Base-by-base conservation (phyloP, 1,140 invertebrate species). In the Drosophila santomea region DNA sequence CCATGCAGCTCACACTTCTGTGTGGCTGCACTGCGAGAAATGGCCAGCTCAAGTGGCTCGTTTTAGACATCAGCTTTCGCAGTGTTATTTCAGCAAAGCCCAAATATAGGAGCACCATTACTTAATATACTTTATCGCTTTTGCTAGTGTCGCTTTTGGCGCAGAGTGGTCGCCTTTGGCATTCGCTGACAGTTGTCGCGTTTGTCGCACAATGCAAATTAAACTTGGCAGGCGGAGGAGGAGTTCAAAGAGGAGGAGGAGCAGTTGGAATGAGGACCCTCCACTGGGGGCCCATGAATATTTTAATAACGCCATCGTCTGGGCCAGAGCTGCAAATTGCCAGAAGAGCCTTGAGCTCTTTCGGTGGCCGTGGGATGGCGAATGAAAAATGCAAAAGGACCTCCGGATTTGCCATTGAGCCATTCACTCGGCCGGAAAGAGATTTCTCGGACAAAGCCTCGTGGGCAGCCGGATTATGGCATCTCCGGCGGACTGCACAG, bases 201-300 rank as follows among this genome's bases (percentile, higher is more conserved):
- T 84, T 84, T 86, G 83, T 89, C 84, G 83, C 83, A 88, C 79
- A 75, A 86, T 52, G 88, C 88, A 88, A 88, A 86, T 86, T 86
- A 64, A 88, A 76, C 75, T 79, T 78, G 79, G 55, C 83, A 72
- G 48, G 35, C 20, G 32, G 57, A 56, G 39, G 38, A 56, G 39
- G 15, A 43, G 32, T 10, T 32, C 44, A 20, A 2, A 2, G 20
- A 20, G 20, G 25, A 5, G 15, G 38, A 23, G 45, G 36, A 36
- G 12, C 45, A 23, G n/a, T 36, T 35, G 32, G 48, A 51, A 51
- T 51, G 58, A 54, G 28, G 43, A 50, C 51, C 15, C 39, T 59
- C 45, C 71, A 10, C 25, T 52, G 28, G 62, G 28, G 62, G 73
- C 55, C 73, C 75, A 86, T 85, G 82, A 85, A 85, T 85, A 85